Conservation (phyloP, 2,113 vertebrate species). For the Camelus bactrianus region DNA sequence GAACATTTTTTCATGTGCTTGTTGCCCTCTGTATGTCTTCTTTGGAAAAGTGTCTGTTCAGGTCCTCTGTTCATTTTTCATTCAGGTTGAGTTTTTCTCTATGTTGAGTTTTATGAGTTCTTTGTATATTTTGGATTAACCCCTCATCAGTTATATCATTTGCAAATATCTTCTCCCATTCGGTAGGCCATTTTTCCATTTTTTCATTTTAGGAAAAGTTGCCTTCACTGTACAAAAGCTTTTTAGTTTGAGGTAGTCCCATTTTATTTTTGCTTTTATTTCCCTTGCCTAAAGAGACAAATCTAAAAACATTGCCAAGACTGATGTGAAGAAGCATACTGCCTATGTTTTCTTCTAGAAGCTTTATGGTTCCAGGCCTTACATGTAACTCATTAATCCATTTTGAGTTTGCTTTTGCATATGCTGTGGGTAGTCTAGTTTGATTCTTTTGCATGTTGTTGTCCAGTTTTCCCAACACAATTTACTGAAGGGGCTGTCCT, state of each 20-base stretch:
- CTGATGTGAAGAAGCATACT: rapidly evolving
- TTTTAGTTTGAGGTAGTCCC: background rate
- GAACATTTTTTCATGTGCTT: background rate
- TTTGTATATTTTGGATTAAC: background rate
- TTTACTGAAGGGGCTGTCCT: background rate
- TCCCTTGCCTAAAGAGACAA: background rate
- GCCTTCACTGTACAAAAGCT: background rate
- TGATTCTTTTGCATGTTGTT: background rate
- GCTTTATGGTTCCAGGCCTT: background rate
- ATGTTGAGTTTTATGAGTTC: background rate
- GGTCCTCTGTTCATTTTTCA: background rate
- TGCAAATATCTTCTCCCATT: background rate
- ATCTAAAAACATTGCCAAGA: background rate
- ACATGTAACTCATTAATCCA: background rate
- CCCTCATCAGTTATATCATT: background rate
- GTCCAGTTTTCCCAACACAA: background rate
- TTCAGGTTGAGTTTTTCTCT: background rate
- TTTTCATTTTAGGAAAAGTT: background rate
- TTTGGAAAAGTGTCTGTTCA: background rate
- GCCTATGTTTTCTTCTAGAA: background rate
- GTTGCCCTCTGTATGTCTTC: background rate
- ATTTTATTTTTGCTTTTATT: background rate
- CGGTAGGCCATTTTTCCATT: background rate
- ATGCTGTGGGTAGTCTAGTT: background rate
- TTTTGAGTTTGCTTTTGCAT: background rate